Evolutionary conservation across 2,113 vertebrate genomes (phyloP).

Genomic region (Rhizomys pruinosus): DNA sequence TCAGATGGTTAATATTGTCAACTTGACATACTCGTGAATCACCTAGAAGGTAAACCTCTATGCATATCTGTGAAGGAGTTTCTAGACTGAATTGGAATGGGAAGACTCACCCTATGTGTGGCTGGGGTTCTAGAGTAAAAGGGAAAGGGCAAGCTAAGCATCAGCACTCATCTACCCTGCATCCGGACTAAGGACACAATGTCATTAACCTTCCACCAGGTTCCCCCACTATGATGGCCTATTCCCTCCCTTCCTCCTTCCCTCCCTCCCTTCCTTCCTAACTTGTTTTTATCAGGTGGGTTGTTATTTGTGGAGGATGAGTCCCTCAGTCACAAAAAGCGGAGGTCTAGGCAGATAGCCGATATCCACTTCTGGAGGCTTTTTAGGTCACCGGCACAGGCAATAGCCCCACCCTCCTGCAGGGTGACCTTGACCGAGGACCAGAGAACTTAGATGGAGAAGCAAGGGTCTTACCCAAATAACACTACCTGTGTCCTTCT

Average conservation of each 20-base stretch:
- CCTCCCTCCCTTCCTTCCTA: no score
- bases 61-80: not conserved
- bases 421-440: not conserved
- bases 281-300: not conserved
- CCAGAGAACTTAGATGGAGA: not conserved
- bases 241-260: not conserved
- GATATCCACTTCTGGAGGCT: not conserved
- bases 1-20: not conserved
- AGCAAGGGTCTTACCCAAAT: not conserved
- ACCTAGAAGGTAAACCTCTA: not conserved
- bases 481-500: not conserved
- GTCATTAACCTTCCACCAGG: not conserved
- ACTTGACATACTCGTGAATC: not conserved
- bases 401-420: not conserved
- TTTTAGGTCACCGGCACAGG: accelerated
- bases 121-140: not conserved
- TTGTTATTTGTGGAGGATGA: not conserved
- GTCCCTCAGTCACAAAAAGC: not conserved
- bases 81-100: not conserved
- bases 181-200: no score
- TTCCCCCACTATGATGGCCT: no score
- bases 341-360: not conserved
- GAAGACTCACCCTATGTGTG: no score
- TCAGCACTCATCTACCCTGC: no score
- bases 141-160: no score